Percentiles rank a stretch among this genome's conserved stretches.
Evolutionary conservation across 2,113 vertebrate species (phyloP).

Genomic region (Apus apus): DNA sequence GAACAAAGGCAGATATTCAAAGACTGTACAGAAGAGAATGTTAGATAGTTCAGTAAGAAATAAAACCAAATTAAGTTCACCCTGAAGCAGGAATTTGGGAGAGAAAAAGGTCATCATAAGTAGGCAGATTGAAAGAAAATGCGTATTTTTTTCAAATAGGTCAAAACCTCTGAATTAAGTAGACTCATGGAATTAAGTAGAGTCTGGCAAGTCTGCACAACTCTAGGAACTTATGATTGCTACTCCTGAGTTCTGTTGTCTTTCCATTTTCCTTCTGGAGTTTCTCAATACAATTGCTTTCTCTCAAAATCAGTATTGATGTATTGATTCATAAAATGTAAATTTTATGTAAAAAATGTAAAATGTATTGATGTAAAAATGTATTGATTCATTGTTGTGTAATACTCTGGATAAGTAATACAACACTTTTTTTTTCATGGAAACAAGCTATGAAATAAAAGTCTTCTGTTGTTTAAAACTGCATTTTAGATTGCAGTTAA

Average conservation of each 20-base stretch:
- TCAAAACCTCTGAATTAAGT: not conserved
- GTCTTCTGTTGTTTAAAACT: not conserved
- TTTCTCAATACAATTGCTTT: not conserved
- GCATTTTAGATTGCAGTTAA: not conserved
- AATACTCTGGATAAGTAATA: not conserved
- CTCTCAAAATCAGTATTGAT: not conserved
- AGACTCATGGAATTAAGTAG: not conserved
- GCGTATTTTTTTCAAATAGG: rapidly evolving
- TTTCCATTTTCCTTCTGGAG: not conserved
- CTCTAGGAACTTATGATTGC: not conserved
- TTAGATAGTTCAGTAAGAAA: not conserved
- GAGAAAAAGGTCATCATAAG: not conserved
- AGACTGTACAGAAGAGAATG: not conserved
- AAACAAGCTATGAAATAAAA: not conserved
- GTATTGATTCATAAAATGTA: too few relatives aligned
- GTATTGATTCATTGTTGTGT: not conserved
- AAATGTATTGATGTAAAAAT: too few relatives aligned
- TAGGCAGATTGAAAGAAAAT: not conserved
- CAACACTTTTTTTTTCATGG: not conserved
- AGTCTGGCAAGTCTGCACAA: not conserved
- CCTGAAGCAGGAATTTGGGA: not conserved
- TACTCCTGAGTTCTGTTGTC: not conserved
- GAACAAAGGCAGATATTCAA: not conserved
- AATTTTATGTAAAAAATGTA: too few relatives aligned
- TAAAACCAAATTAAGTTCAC: not conserved